phyloP scores from a whole-genome alignment of 1,140 invertebrate species.

The Carposina sasakii region DNA sequence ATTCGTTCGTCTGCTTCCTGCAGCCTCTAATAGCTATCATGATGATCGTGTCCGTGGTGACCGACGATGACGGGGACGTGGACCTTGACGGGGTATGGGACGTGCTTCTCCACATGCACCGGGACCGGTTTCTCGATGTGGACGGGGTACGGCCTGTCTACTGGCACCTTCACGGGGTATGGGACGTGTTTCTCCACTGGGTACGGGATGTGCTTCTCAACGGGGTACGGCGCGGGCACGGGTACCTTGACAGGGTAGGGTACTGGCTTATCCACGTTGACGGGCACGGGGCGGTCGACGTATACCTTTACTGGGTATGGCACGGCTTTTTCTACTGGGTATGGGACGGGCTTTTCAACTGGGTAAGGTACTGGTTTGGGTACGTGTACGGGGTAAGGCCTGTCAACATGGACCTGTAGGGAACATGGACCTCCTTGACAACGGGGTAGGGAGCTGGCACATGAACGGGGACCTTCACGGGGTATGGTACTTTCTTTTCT shows the following conservation, averaged over 20 bases:
- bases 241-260: constrained; percentile 74
- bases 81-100: constrained; percentile 76
- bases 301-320: constrained; percentile 77
- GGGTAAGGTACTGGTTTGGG: constrained; percentile 77
- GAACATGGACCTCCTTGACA: constrained; percentile 76
- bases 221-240: constrained; percentile 68
- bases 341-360: constrained; percentile 79
- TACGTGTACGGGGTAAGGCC: constrained; percentile 82
- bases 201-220: constrained; percentile 73
- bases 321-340: constrained; percentile 79
- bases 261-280: constrained; percentile 73
- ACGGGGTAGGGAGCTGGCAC: constrained; percentile 79
- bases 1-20: constrained; percentile 63
- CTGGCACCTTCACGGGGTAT: constrained; percentile 74
- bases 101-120: constrained; percentile 72
- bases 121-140: constrained; percentile 75
- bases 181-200: constrained; percentile 76
- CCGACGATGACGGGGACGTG: constrained; percentile 72
- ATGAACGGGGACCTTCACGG: constrained; percentile 77
- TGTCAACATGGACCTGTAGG: constrained; percentile 81
- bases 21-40: constrained; percentile 68
- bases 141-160: constrained; percentile 75
- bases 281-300: constrained; percentile 74
- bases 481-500: constrained; percentile 76
- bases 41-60: constrained; percentile 63